These are phyloP conservation scores for Galerucella nymphaeae DNA, from an alignment of 2,888 invertebrate genomes.

Conservation along the genomic window DNA sequence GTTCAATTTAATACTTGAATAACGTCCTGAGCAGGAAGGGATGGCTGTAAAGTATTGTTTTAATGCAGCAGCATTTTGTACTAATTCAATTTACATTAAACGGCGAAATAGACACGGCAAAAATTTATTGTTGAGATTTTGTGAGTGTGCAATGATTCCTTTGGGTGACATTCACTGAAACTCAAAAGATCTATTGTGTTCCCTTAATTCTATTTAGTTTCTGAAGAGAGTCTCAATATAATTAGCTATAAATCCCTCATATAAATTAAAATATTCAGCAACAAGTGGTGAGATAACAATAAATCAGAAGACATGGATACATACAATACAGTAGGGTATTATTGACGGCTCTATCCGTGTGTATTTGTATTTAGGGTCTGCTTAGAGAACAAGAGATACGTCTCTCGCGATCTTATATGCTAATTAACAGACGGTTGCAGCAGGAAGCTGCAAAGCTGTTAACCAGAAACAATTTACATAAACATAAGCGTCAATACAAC, in stretches of 20 bases:
- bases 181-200: too few relatives aligned
- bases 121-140: background rate
- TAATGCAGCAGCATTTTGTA: background rate
- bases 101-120: background rate
- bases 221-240: too few relatives aligned
- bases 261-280: background rate
- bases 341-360: conserved; percentile 20
- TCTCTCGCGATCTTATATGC: conserved; percentile 25
- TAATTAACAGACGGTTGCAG: conserved; percentile 25
- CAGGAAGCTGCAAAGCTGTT: conserved; percentile 18
- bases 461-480: conserved; percentile 25
- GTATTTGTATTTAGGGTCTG: conserved; percentile 19
- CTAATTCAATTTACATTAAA: background rate
- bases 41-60: background rate
- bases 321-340: background rate
- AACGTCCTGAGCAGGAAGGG: background rate
- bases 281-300: conserved; percentile 7
- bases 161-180: too few relatives aligned
- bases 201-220: too few relatives aligned
- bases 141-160: too few relatives aligned
- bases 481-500: conserved; percentile 26
- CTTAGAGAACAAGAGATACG: conserved; percentile 17
- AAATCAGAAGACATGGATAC: background rate
- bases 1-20: background rate
- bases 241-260: too few relatives aligned